A percentile compares a stretch with the other conserved stretches of the same genome.
Evolutionary conservation across 2,888 invertebrate species (phyloP).

Genomic region (Tuta absoluta): DNA sequence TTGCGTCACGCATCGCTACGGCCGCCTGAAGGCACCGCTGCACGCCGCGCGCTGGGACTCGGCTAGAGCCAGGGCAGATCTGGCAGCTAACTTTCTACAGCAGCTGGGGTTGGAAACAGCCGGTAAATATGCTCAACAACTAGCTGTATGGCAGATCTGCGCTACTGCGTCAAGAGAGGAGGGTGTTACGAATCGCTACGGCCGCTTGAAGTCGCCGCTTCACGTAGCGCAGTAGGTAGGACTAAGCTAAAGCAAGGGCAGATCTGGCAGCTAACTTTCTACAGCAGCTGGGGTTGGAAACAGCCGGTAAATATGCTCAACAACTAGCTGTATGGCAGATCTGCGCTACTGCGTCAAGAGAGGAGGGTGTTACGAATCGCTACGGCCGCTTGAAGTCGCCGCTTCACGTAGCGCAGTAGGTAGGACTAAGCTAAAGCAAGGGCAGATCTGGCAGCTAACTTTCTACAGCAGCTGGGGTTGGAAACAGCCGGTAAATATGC

Average conservation of each 20-base stretch:
- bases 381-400: constrained; percentile 86
- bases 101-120: constrained; percentile 85
- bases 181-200: constrained; percentile 86
- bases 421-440: constrained; percentile 90
- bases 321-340: too few relatives aligned
- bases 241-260: constrained; percentile 88
- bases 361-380: constrained; percentile 86
- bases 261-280: constrained; percentile 89
- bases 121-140: constrained; percentile 45
- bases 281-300: constrained; percentile 86
- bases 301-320: constrained; percentile 50
- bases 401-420: constrained; percentile 84
- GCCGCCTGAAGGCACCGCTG: constrained; percentile 85
- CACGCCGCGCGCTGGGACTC: constrained; percentile 87
- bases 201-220: constrained; percentile 85
- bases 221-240: constrained; percentile 87
- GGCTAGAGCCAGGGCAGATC: constrained; percentile 88
- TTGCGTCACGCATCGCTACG: constrained; percentile 86
- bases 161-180: too few relatives aligned
- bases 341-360: constrained; percentile 85
- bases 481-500: constrained; percentile 61
- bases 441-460: constrained; percentile 88
- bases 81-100: constrained; percentile 88
- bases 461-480: constrained; percentile 88
- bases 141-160: constrained; percentile 44